Percentiles rank a stretch among this genome's conserved stretches.
Evolutionary conservation across 2,113 vertebrate genomes (phyloP).

Genomic region (Hippotragus niger): DNA sequence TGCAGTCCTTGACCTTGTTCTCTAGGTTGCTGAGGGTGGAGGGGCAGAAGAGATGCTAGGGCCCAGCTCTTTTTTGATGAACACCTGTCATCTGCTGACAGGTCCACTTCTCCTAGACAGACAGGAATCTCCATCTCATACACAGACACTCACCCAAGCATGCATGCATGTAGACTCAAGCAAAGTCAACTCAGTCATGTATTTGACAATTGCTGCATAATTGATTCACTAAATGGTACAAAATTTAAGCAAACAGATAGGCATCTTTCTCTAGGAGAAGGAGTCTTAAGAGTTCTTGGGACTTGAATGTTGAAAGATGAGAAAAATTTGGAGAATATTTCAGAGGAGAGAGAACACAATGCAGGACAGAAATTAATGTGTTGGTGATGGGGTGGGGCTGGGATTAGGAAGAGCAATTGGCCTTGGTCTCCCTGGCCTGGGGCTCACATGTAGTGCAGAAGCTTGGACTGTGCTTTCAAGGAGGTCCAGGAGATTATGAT

Average conservation of each 20-base stretch:
- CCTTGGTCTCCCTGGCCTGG: background rate
- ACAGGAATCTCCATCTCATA: background rate
- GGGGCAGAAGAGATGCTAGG: background rate
- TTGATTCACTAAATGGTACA: background rate
- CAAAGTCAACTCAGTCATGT: background rate
- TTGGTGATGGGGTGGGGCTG: background rate
- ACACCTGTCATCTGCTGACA: background rate
- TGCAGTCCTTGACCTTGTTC: background rate
- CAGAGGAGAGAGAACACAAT: background rate
- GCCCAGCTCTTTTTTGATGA: background rate
- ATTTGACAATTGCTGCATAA: background rate
- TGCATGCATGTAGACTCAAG: accelerated
- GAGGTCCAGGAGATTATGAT: background rate
- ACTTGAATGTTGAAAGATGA: background rate
- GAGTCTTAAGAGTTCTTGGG: background rate
- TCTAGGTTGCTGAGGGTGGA: background rate
- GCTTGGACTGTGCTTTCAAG: background rate
- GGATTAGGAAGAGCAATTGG: background rate
- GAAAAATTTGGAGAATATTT: background rate
- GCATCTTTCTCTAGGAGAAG: background rate
- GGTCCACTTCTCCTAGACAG: background rate
- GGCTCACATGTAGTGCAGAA: background rate
- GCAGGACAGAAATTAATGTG: background rate
- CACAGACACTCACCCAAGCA: background rate
- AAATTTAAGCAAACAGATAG: background rate